Percentiles rank a stretch among this genome's conserved stretches.
Evolutionary conservation across 2,113 vertebrate species (phyloP).

Genomic region (Cyanoderma ruficeps): DNA sequence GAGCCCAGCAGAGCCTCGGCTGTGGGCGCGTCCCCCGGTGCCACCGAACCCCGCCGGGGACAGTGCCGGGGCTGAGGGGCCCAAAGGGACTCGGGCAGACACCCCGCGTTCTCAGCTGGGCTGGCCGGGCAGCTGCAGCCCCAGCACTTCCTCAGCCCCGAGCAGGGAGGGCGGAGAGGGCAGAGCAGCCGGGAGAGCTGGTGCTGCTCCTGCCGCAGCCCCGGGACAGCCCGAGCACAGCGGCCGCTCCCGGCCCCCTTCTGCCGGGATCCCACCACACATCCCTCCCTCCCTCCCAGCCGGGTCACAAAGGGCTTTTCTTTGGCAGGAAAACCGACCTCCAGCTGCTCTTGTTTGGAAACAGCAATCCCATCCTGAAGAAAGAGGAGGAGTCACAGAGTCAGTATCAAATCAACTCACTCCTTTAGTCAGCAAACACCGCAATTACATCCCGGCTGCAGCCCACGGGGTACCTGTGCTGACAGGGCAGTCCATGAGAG

Average conservation of each 20-base stretch:
- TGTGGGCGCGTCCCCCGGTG: not conserved
- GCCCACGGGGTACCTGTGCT: not conserved
- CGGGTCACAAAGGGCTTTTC: not conserved
- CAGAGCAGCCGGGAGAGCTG: not conserved
- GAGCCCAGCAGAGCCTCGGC: not conserved
- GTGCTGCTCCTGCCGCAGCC: not conserved
- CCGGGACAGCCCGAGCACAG: not conserved
- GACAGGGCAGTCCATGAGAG: not conserved
- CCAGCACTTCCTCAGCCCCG: not conserved
- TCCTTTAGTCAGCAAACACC: not conserved
- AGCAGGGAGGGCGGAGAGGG: not conserved
- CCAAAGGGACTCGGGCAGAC: fast-evolving
- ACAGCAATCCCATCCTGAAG: not conserved
- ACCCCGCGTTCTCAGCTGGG: fast-evolving
- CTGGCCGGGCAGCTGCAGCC: not conserved
- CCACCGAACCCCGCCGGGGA: fast-evolving
- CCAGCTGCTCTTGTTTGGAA: not conserved
- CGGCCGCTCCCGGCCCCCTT: not conserved
- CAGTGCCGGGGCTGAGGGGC: not conserved
- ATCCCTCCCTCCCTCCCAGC: not conserved
- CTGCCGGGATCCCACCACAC: fast-evolving
- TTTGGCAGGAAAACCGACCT: not conserved
- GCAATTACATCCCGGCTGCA: not conserved
- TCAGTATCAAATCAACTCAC: not conserved
- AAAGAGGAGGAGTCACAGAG: not conserved